Conservation (phyloP, 2,797 vertebrate genomes). For the Acomys russatus region DNA sequence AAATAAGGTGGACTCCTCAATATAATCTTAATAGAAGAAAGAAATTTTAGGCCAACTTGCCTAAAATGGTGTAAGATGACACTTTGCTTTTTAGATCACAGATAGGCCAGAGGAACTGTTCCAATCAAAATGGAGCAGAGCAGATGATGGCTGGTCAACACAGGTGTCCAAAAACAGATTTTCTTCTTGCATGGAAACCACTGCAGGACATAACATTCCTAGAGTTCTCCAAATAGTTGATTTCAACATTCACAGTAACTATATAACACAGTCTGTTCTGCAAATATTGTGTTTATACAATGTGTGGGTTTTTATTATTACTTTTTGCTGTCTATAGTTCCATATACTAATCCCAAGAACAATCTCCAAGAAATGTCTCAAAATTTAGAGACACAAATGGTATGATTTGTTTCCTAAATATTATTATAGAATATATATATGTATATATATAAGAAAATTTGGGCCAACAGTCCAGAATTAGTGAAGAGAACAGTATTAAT, state of each 20-base stretch:
- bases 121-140: neutral
- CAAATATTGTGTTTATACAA: neutral
- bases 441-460: neutral
- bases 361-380: neutral
- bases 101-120: neutral
- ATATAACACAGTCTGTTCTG: neutral
- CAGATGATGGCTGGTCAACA: fast-evolving
- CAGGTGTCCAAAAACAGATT: fast-evolving
- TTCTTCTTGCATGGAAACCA: neutral
- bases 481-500: neutral
- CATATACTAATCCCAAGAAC: neutral
- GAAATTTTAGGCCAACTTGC: neutral
- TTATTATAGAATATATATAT: too few species aligned
- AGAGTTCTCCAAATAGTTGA: neutral
- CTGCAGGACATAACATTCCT: too few species aligned
- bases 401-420: neutral
- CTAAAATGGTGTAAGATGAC: neutral
- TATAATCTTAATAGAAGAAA: neutral
- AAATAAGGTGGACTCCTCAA: too few species aligned
- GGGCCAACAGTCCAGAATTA: neutral
- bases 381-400: neutral
- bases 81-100: neutral
- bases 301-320: neutral
- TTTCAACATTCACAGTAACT: neutral
- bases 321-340: neutral